Conservation (phyloP, 2,113 vertebrate genomes). For the Nothoprocta pentlandii region DNA sequence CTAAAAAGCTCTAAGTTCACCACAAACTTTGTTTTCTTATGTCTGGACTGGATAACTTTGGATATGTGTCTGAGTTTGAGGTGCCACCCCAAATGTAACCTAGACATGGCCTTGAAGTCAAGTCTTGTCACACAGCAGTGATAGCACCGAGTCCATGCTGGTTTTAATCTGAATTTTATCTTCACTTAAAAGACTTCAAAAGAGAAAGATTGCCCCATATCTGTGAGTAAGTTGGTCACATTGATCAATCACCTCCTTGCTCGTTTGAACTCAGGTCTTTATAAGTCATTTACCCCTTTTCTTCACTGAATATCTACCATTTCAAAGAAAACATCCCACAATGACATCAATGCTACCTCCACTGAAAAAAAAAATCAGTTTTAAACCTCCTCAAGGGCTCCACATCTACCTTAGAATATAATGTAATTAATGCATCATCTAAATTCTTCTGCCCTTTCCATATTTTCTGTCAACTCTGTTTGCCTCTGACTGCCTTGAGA, state of each 20-base stretch:
- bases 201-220: not conserved
- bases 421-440: not conserved
- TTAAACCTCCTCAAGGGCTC: not conserved
- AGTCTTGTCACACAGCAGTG: not conserved
- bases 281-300: not conserved
- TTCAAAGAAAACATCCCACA: not conserved
- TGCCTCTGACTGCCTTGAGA: not conserved
- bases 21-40: not conserved
- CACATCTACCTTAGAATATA: not conserved
- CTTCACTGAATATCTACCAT: not conserved
- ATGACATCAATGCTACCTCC: not conserved
- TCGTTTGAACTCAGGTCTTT: not conserved
- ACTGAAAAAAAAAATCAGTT: not conserved
- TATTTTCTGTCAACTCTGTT: not conserved
- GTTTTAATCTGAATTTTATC: not conserved
- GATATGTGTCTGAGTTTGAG: not conserved
- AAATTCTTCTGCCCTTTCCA: not conserved
- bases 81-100: not conserved
- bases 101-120: not conserved
- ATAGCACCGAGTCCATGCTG: not conserved
- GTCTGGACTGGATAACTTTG: rapidly evolving
- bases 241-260: not conserved
- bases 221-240: not conserved
- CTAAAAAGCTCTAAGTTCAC: not conserved
- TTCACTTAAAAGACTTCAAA: not conserved